Base-by-base conservation (phyloP, 2,113 vertebrate species). In the Otus sunia region DNA sequence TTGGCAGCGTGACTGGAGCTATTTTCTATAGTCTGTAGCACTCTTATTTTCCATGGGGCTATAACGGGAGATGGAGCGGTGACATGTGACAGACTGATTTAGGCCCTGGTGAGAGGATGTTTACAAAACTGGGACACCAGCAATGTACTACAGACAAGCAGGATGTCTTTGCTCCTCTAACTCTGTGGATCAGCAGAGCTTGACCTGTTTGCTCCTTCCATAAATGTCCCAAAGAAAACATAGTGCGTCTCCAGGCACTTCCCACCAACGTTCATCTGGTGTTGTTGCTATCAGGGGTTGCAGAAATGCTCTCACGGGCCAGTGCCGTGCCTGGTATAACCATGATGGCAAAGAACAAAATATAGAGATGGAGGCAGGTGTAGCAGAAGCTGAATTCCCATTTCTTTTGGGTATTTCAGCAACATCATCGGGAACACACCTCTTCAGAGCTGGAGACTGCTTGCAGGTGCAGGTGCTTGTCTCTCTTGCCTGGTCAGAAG, bases 121-220 rank as follows among this genome's bases (percentile, higher is more conserved):
- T 86, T 95, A 91, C 73, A 71, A 86, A 95, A 96, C 91, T 96
- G 93, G 94, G 93, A 55, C 95, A 86, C 72, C 0, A 0, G 43
- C 47, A 69, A 71, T 5, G 15, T 73, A 7, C 34, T 74, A 71
- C 37, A 47, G 76, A 25, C 50, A 71, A 92, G 93, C 89, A 92
- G 94, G 89, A 91, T 71, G 86, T 80, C 93, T 95, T 92, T 95
- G 68, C 76, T 89, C 12, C 83, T 96, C 68, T 80, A 91, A 73
- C 92, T 86, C 94, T 5, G 3, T 49, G 93, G 94, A 91, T 96
- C 94, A 96, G 86, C 89, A 92, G 92, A 83, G 91, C 95, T 96
- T 96, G 96, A 95, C 92, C 88, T 94, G 92, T 80, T 95, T 83
- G 79, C 55, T 91, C 64, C 91, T 91, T 87, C 80, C 60, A 81